Conservation (phyloP, 2,888 invertebrate genomes). For the Alviniconcha strummeri region DNA sequence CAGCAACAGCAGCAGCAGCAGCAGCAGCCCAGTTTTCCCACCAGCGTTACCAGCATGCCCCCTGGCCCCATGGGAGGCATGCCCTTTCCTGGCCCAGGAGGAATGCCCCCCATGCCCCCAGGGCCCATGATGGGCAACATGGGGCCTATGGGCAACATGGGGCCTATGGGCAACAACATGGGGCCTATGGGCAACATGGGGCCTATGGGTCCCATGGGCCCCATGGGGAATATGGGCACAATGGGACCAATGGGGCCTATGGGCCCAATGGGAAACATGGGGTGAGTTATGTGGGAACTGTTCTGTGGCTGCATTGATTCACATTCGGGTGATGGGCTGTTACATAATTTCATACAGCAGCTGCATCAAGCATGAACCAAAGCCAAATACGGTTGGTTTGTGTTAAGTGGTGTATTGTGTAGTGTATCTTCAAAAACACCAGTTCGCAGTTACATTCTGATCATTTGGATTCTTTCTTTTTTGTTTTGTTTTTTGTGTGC, state of each 20-base stretch:
- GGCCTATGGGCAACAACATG: conserved; percentile 60
- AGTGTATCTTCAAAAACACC: no score
- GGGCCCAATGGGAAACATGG: conserved; percentile 59
- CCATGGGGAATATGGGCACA: conserved; percentile 51
- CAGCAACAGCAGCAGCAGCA: conserved; percentile 1
- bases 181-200: conserved; percentile 43
- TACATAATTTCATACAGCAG: not conserved
- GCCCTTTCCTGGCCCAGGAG: conserved; percentile 41
- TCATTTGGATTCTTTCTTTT: no score
- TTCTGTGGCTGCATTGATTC: no score
- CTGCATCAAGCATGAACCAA: not conserved
- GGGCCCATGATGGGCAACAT: conserved; percentile 60
- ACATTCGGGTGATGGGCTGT: not conserved
- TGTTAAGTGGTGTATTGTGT: no score
- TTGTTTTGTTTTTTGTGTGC: no score
- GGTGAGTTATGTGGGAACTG: conserved; percentile 45
- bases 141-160: conserved; percentile 58
- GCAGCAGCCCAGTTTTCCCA: conserved; percentile 29
- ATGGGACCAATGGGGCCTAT: conserved; percentile 55
- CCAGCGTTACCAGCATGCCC: not conserved
- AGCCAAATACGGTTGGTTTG: no score
- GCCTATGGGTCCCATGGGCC: conserved; percentile 60
- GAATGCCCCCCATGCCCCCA: conserved; percentile 56
- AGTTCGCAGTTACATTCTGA: no score
- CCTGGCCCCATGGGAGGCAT: conserved; percentile 33